A percentile compares a stretch with the other conserved stretches of the same genome.
Conservation (phyloP, 2,888 invertebrate species). For the Drosophila flavopinicola region DNA sequence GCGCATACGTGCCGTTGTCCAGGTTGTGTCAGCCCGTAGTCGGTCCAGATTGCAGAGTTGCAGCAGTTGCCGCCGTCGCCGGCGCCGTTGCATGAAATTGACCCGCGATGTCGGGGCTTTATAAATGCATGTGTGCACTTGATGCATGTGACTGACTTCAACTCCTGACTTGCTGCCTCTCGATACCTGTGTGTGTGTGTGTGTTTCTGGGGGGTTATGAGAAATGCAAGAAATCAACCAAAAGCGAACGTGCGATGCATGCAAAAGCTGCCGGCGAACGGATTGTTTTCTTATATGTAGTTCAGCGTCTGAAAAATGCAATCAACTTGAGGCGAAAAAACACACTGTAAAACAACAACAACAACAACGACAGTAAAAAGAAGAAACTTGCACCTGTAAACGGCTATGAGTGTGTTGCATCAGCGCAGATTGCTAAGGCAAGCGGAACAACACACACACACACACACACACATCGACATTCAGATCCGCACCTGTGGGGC, state of each 20-base stretch:
- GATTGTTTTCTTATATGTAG: constrained; percentile 74
- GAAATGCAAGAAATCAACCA: constrained; percentile 80
- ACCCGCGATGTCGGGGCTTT: constrained; percentile 75
- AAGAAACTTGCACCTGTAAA: constrained; percentile 55
- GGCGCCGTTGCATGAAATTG: constrained; percentile 74
- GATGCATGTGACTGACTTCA: constrained; percentile 65
- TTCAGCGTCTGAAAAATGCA: constrained; percentile 72
- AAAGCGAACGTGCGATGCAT: constrained; percentile 77
- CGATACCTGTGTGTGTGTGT: not conserved
- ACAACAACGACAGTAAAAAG: not conserved
- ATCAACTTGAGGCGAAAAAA: constrained; percentile 75
- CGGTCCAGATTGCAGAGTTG: constrained; percentile 45
- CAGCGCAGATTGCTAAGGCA: constrained; percentile 61
- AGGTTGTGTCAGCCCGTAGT: constrained; percentile 43
- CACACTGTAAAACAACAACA: constrained; percentile 11
- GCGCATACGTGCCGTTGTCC: constrained; percentile 76
- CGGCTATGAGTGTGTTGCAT: constrained; percentile 48
- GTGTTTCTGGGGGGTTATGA: constrained; percentile 56
- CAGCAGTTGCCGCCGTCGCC: constrained; percentile 21
- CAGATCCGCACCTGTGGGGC: constrained; percentile 44
- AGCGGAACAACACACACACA: constrained; percentile 56
- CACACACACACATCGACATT: too few relatives aligned
- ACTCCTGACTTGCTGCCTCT: constrained; percentile 9
- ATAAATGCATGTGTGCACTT: constrained; percentile 74
- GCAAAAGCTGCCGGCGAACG: constrained; percentile 65